phyloP scores from a whole-genome alignment of 2,797 vertebrate species.

The Mus spretus region DNA sequence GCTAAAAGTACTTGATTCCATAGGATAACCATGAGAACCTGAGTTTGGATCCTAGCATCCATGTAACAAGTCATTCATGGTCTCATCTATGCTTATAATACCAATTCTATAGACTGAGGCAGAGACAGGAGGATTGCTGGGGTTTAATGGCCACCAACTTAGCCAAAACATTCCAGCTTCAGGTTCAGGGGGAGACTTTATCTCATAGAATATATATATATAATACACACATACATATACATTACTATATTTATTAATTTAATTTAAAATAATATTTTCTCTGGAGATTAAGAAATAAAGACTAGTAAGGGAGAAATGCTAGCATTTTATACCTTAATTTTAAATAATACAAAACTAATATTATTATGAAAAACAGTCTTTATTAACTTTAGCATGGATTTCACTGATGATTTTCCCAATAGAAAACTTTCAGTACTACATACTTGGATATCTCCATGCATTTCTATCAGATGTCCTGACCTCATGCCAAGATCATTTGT shows the following conservation, averaged over 20 bases:
- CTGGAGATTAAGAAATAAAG: background rate
- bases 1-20: background rate
- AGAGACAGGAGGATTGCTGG: background rate
- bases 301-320: background rate
- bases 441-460: background rate
- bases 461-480: background rate
- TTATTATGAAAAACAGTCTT: background rate
- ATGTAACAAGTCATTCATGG: background rate
- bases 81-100: background rate
- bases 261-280: background rate
- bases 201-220: background rate
- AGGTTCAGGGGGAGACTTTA: background rate
- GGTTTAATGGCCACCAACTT: too few species aligned
- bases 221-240: too few species aligned
- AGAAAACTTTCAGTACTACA: background rate
- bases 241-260: background rate
- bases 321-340: constrained; percentile 6
- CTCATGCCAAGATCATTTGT: background rate
- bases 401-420: background rate
- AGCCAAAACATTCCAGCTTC: background rate
- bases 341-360: background rate
- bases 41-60: background rate
- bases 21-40: background rate
- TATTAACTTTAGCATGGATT: background rate
- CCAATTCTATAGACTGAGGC: background rate